A percentile compares a stretch with the other conserved stretches of the same genome.
Conservation (phyloP, 30 jellyfish, hydroid and myxozoan species). For the Aurelia aurita complex sp. Pacific region DNA sequence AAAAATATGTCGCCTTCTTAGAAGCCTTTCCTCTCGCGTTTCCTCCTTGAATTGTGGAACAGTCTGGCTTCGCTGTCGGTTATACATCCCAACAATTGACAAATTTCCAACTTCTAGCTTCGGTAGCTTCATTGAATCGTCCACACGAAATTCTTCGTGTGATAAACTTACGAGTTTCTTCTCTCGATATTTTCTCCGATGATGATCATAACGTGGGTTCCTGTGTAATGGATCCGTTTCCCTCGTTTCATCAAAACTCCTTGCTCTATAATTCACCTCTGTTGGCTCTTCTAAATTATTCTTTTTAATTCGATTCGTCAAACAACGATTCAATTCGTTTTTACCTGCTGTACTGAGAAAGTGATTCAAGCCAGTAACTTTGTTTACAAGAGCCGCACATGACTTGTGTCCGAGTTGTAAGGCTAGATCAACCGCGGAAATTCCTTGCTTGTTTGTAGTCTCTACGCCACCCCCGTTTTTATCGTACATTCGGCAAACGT, state of each 20-base stretch:
- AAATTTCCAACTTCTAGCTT: conserved; percentile 15
- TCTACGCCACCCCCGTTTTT: conserved; percentile 56
- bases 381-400: conserved; percentile 53
- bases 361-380: conserved; percentile 34
- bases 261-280: background rate
- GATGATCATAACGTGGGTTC: background rate
- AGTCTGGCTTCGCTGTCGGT: conserved; percentile 39
- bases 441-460: conserved; percentile 41
- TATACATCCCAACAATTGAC: conserved; percentile 13
- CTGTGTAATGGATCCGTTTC: background rate
- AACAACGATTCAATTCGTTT: conserved; percentile 31
- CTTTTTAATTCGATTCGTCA: background rate
- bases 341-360: conserved; percentile 25
- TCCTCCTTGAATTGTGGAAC: conserved; percentile 7
- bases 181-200: background rate
- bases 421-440: conserved; percentile 60
- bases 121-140: conserved; percentile 11
- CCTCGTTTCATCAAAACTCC: background rate
- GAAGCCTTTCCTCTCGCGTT: background rate
- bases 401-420: conserved; percentile 65
- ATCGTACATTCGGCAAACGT: conserved; percentile 27
- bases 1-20: background rate
- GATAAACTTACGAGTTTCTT: conserved; percentile 14
- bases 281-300: background rate
- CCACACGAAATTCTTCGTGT: conserved; percentile 2